phyloP scores from a whole-genome alignment of 2,888 invertebrate species.

The Ochlodes sylvanus region DNA sequence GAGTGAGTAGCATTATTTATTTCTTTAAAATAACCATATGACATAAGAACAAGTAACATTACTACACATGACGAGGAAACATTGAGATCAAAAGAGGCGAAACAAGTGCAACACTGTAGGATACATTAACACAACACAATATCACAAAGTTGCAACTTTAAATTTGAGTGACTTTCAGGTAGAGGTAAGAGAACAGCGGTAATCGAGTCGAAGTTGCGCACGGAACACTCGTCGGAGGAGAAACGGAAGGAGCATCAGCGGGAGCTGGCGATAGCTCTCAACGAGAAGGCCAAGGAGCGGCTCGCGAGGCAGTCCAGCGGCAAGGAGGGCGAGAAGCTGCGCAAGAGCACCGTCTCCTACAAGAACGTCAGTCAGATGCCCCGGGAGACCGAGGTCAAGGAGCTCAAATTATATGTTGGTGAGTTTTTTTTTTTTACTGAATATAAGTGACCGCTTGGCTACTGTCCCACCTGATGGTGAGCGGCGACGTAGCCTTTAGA shows the following conservation, averaged over 20 bases:
- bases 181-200: slow-evolving; percentile 95
- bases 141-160: neutral
- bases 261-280: slow-evolving; percentile 95
- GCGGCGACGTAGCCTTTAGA: too few relatives aligned
- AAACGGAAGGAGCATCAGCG: slow-evolving; percentile 98
- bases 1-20: too few relatives aligned
- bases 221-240: slow-evolving; percentile 98
- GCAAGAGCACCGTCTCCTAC: slow-evolving; percentile 98
- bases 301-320: slow-evolving; percentile 94
- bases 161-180: slow-evolving; percentile 60
- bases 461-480: too few relatives aligned
- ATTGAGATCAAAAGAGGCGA: too few relatives aligned
- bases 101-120: too few relatives aligned
- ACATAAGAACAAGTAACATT: too few relatives aligned
- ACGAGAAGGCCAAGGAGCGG: slow-evolving; percentile 96
- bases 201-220: slow-evolving; percentile 95
- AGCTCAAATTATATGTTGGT: slow-evolving; percentile 97
- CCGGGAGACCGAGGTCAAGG: slow-evolving; percentile 95
- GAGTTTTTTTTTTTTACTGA: too few relatives aligned
- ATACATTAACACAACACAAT: too few relatives aligned
- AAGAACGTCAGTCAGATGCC: slow-evolving; percentile 97
- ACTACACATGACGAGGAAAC: too few relatives aligned
- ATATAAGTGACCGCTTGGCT: neutral
- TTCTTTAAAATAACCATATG: too few relatives aligned
- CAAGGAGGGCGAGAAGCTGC: slow-evolving; percentile 94